A percentile compares a stretch with the other conserved stretches of the same genome.
phyloP scores from a whole-genome alignment of 2,888 invertebrate species.

The Lamproptera curius region DNA sequence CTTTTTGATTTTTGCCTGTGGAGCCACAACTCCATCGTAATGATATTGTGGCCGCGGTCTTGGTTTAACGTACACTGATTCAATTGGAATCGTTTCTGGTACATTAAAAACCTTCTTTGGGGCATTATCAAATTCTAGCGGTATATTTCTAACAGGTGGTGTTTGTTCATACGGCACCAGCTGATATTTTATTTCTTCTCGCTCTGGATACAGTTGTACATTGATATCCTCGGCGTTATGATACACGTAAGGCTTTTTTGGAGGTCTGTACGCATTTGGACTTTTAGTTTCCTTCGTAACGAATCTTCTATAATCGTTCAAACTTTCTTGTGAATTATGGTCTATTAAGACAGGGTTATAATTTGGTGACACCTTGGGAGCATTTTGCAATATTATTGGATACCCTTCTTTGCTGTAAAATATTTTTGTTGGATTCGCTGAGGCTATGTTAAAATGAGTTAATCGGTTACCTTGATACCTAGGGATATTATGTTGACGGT shows the following conservation, averaged over 20 bases:
- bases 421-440: slow-evolving; percentile 64
- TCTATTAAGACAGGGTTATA: slow-evolving; percentile 45
- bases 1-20: slow-evolving; percentile 34
- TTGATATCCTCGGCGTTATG: slow-evolving; percentile 46
- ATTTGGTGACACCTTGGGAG: slow-evolving; percentile 41
- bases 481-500: slow-evolving; percentile 55
- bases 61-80: slow-evolving; percentile 51
- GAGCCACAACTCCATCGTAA: slow-evolving; percentile 44
- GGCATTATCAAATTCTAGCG: slow-evolving; percentile 34
- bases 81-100: slow-evolving; percentile 43
- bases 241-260: slow-evolving; percentile 52
- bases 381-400: slow-evolving; percentile 41
- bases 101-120: slow-evolving; percentile 41
- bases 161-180: slow-evolving; percentile 73
- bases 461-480: slow-evolving; percentile 68
- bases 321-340: slow-evolving; percentile 34
- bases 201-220: slow-evolving; percentile 60
- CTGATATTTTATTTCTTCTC: slow-evolving; percentile 58
- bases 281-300: slow-evolving; percentile 46
- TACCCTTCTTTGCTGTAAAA: slow-evolving; percentile 52
- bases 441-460: slow-evolving; percentile 67
- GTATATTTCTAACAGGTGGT: slow-evolving; percentile 51
- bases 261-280: slow-evolving; percentile 36
- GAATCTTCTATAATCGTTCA: slow-evolving; percentile 43
- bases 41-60: slow-evolving; percentile 51